These are phyloP conservation scores for Trachelus tabidus DNA, from an alignment of 2,888 invertebrate species.

Conservation along the genomic window DNA sequence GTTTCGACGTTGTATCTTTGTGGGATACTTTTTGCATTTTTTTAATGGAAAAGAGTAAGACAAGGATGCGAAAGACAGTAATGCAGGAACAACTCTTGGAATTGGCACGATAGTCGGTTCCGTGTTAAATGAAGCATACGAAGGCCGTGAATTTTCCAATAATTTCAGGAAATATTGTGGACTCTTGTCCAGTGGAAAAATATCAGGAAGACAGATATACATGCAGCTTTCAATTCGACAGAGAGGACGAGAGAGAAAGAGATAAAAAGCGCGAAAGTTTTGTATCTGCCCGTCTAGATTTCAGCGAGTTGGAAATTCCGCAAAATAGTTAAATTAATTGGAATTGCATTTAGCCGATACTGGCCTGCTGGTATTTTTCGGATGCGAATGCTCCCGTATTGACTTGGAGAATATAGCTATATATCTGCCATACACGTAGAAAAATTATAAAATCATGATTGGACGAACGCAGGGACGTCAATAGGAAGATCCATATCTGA, in stretches of 20 bases:
- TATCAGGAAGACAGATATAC: not conserved
- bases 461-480: not conserved
- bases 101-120: not conserved
- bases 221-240: not conserved
- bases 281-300: not conserved
- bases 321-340: not conserved
- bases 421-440: not conserved
- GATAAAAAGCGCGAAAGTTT: conserved; percentile 6
- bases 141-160: not conserved
- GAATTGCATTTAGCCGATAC: not conserved
- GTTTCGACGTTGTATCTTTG: not conserved
- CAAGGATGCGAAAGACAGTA: not conserved
- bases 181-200: not conserved
- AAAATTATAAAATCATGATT: not conserved
- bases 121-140: not conserved
- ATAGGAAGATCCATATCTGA: not conserved
- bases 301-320: not conserved
- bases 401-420: not conserved
- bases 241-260: not conserved
- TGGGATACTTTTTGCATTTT: not conserved
- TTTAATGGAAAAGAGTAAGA: not conserved
- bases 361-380: not conserved
- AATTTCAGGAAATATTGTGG: not conserved
- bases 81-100: not conserved
- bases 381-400: not conserved